Evolutionary conservation across 2,888 invertebrate species (phyloP).

Genomic region (Leucania comma): DNA sequence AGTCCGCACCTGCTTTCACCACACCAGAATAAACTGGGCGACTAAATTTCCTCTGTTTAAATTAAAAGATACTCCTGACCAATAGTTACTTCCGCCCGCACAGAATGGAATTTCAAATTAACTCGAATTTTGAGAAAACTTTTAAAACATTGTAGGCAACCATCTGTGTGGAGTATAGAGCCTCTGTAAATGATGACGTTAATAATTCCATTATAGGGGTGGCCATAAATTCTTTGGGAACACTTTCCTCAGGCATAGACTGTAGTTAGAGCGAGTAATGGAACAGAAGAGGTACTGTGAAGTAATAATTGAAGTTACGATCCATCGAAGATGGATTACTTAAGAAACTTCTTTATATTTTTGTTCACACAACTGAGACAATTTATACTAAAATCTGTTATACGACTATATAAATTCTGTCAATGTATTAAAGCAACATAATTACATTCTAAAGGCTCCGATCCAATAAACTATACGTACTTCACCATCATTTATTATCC

Average conservation of each 20-base stretch:
- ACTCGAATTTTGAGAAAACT: slow-evolving; percentile 66
- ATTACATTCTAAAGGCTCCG: slow-evolving; percentile 40
- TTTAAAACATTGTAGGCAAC: slow-evolving; percentile 51
- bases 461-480: slow-evolving; percentile 50
- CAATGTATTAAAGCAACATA: slow-evolving; percentile 8
- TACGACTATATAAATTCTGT: not conserved
- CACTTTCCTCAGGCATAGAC: slow-evolving; percentile 53
- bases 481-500: slow-evolving; percentile 42
- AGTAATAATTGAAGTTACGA: slow-evolving; percentile 56
- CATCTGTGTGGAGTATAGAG: slow-evolving; percentile 11
- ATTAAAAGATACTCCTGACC: slow-evolving; percentile 82
- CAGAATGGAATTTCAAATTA: slow-evolving; percentile 72
- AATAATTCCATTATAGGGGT: slow-evolving; percentile 62
- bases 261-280: slow-evolving; percentile 62
- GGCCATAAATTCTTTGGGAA: slow-evolving; percentile 58
- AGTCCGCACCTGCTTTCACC: slow-evolving; percentile 83
- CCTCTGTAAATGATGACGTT: slow-evolving; percentile 61
- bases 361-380: not conserved
- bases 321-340: slow-evolving; percentile 12
- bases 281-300: slow-evolving; percentile 47
- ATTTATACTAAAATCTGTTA: not conserved
- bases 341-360: not conserved
- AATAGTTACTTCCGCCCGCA: slow-evolving; percentile 73
- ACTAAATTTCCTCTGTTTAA: slow-evolving; percentile 83
- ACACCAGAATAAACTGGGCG: slow-evolving; percentile 81